A percentile compares a stretch with the other conserved stretches of the same genome.
Evolutionary conservation across 2,113 vertebrate species (phyloP).

Genomic region (Anarrhichthys ocellatus): DNA sequence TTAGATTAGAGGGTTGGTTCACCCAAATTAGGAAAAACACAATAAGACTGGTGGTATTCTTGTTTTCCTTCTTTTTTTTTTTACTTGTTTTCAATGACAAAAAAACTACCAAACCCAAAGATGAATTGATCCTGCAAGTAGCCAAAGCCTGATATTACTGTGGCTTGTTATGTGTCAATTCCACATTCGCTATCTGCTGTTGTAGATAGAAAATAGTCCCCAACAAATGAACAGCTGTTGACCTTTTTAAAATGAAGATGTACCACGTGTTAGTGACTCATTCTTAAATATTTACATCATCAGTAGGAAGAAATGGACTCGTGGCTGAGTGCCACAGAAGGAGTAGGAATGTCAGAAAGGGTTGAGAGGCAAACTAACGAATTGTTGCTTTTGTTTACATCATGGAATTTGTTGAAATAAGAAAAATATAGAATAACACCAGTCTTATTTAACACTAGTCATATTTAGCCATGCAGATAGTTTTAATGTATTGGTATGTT

Average conservation of each 20-base stretch:
- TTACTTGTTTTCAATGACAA: constrained; percentile 2
- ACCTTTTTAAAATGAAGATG: neutral
- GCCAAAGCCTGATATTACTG: neutral
- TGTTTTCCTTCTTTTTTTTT: neutral
- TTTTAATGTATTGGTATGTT: neutral
- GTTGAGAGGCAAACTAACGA: neutral
- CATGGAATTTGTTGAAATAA: neutral
- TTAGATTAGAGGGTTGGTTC: constrained; percentile 5
- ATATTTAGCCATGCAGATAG: neutral
- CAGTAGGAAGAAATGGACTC: neutral
- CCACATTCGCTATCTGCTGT: neutral
- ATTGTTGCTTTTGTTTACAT: neutral
- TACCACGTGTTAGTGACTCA: neutral
- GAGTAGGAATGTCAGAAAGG: neutral
- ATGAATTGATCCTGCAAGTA: neutral
- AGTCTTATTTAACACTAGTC: neutral
- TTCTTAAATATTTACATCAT: neutral
- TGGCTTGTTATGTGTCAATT: neutral
- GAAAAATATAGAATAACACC: neutral
- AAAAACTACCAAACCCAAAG: neutral
- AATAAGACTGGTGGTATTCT: neutral
- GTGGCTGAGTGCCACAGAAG: neutral
- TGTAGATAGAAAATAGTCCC: neutral
- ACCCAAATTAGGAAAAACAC: neutral
- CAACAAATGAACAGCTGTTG: neutral